Conservation (phyloP, 2,888 invertebrate species). For the Rhagium mordax region DNA sequence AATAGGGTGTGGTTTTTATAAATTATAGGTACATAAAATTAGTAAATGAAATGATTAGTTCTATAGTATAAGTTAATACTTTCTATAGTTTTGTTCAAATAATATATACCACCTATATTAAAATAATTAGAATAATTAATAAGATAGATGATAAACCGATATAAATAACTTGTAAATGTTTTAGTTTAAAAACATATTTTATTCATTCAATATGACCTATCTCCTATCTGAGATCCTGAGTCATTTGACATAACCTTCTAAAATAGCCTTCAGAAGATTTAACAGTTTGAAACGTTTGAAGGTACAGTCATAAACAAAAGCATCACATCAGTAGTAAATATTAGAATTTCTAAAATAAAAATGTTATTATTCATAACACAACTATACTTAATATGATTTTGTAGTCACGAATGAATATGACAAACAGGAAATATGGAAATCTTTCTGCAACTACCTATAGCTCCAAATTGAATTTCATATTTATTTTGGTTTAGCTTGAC, state of each 20-base stretch:
- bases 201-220: background rate
- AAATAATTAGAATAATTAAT: too few relatives aligned
- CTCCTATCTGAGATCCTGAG: background rate
- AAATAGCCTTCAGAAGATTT: slow-evolving; percentile 26
- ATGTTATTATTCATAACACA: too few relatives aligned
- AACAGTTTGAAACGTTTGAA: slow-evolving; percentile 9
- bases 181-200: background rate
- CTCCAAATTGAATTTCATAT: background rate
- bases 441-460: background rate
- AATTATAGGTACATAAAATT: too few relatives aligned
- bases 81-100: too few relatives aligned
- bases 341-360: background rate
- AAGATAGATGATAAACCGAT: slow-evolving; percentile 3
- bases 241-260: slow-evolving; percentile 28
- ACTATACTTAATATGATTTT: too few relatives aligned
- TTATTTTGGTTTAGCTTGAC: background rate
- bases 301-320: slow-evolving; percentile 11
- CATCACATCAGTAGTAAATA: slow-evolving; percentile 15
- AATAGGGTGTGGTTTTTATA: too few relatives aligned
- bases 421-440: background rate
- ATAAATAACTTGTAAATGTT: slow-evolving; percentile 13
- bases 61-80: too few relatives aligned
- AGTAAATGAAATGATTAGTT: too few relatives aligned
- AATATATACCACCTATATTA: too few relatives aligned
- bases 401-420: background rate